phyloP scores from a whole-genome alignment of 1,140 invertebrate genomes.

The Solenopsis invicta region DNA sequence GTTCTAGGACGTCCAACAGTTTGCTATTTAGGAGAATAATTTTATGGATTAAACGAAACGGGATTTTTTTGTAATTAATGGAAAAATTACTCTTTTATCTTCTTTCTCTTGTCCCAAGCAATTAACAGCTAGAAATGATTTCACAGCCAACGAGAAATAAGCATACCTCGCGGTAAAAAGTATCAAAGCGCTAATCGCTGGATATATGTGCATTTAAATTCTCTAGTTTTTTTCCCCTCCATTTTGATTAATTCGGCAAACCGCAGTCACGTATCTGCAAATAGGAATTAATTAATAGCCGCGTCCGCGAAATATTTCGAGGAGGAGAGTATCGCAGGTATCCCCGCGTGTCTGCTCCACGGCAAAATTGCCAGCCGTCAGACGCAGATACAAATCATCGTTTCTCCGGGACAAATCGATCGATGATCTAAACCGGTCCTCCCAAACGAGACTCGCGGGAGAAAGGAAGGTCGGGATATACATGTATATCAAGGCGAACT shows the following conservation, averaged over 20 bases:
- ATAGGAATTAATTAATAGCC: constrained; percentile 11
- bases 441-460: constrained; percentile 23
- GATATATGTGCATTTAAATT: neutral
- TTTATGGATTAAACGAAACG: neutral
- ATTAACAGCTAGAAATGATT: neutral
- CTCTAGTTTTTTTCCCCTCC: neutral
- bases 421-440: constrained; percentile 43
- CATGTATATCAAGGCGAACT: neutral
- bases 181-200: neutral
- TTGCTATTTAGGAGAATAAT: constrained; percentile 23
- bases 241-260: constrained; percentile 1
- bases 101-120: neutral
- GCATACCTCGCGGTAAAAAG: neutral
- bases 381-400: constrained; percentile 33
- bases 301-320: neutral
- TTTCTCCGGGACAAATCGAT: constrained; percentile 42
- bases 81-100: neutral
- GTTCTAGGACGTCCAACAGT: neutral
- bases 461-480: constrained; percentile 45
- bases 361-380: neutral
- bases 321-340: constrained; percentile 12
- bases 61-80: neutral
- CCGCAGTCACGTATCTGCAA: neutral
- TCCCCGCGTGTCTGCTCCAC: neutral
- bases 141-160: neutral